Evolutionary conservation across 2,113 vertebrate species (phyloP), one percentile per base, ranked within the genome.

Genomic region (Solea solea): DNA sequence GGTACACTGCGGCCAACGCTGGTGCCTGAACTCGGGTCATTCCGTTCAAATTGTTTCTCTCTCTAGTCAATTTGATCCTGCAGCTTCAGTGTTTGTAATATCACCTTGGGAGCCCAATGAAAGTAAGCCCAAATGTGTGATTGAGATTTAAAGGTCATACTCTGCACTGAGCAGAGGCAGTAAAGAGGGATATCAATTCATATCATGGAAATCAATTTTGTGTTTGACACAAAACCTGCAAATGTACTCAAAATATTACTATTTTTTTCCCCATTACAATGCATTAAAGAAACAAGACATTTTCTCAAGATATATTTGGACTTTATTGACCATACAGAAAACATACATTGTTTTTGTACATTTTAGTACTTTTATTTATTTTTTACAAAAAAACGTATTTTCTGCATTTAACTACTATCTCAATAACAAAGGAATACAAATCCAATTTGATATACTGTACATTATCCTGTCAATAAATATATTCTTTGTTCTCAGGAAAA

Each of bases 381-480:
- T 69, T 75, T 60, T 83, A 55, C 68, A 74, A 61, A 76, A 76
- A 82, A 65, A 63, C 2, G 2, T 13, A 56, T 74, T 72, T 68
- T 71, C 71, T 41, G 14, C 68, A 9, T 66, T 68, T 40, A 58
- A 77, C 9, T 61, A 58, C 66, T 64, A 76, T 73, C 62, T 68
- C 51, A 80, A 44, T 76, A 78, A 61, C 10, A 50, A 60, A 78
- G 16, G 64, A 81, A 64, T 87, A 88, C 81, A 73, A 21, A 51
- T 75, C 69, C 68, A 55, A 64, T 79, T 62, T 67, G 13, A 78
- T 80, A 81, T 71, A 82, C 89, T 92, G 89, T 91, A 90, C 88
- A 89, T 50, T 80, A 89, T 86, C 87, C 89, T 91, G 91, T 90
- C 44, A 92, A 91, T 92, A 91, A 92, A 92, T 91, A 91, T 81